Base-by-base conservation (phyloP, 2,888 invertebrate genomes). In the Xanthorhoe designata region DNA sequence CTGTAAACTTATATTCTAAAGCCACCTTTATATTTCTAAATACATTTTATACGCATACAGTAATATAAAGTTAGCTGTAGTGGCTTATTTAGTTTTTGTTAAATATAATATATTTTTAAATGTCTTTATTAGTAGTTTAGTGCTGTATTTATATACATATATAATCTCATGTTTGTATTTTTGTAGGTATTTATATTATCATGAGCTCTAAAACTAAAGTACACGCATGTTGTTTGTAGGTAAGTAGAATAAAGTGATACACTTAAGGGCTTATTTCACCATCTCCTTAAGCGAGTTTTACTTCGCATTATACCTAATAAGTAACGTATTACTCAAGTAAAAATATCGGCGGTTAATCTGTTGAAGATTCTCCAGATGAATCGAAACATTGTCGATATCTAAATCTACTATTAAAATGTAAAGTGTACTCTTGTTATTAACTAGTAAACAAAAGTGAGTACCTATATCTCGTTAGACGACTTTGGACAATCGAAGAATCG, bases 161-260 rank as follows among this genome's bases (percentile, higher is more conserved):
- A 32, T 18, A 51, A 52, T 57, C 17, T 57, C 53, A 58, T 35
- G 56, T 58, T 59, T 60, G 58, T 64, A 64, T 55, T 47, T 64
- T 53, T 58, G 18, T 61, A 55, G 18, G 29, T 64, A 51, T 64
- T 52, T 64, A 17, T 64, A 54, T 58, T 52, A 50, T 47, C 38
- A 58, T 55, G 51, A 35, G 59, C 59, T 59, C 59, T 42, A 24
- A 15, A 50, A 59, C 4, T 45, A 47, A 32, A 29, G n/a, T 38
- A 58, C n/a, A 15, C 42, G 17, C 50, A 38, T 19, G 49, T 56
- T 47, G 13, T 58, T 51, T 38, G 18, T 50, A 58, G 9, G 49
- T 50, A 51, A 19, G 19, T 38, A 51, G 35, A 59, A 59, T 35
- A 51, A 59, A 59, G 38, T 51, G 38, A 29, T 57, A 57, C 17